Evolutionary conservation across 2,888 invertebrate genomes (phyloP).

Genomic region (Drosophila hamatofila): DNA sequence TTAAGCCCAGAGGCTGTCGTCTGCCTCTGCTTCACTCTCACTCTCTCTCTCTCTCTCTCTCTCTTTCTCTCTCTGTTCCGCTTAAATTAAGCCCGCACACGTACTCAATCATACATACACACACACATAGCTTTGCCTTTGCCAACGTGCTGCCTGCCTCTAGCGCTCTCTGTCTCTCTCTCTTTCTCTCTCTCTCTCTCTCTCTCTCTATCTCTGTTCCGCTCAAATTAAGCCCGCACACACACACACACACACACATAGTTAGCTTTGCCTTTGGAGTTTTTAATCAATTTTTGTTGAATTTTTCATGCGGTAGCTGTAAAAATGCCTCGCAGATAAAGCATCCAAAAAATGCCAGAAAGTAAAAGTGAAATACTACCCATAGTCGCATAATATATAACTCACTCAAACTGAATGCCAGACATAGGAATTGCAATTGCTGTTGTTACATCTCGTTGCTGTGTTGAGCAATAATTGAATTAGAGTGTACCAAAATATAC

Average conservation of each 20-base stretch:
- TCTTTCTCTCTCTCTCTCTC: neutral
- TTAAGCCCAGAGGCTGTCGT: conserved; percentile 55
- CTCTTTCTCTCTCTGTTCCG: conserved; percentile 24
- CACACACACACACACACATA: conserved; percentile 10
- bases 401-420: conserved; percentile 34
- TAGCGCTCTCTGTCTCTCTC: conserved; percentile 19
- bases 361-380: conserved; percentile 51
- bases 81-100: conserved; percentile 63
- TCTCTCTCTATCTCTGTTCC: neutral
- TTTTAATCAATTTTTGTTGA: conserved; percentile 78
- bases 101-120: conserved; percentile 15
- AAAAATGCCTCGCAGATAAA: conserved; percentile 66
- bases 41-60: conserved; percentile 22
- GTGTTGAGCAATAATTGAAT: conserved; percentile 23
- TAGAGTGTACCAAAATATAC: conserved; percentile 2
- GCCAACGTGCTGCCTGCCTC: conserved; percentile 10
- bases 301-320: conserved; percentile 74
- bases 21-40: conserved; percentile 4
- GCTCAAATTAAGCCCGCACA: conserved; percentile 61
- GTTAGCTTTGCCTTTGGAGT: conserved; percentile 64
- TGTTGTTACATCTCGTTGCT: neutral
- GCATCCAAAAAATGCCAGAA: conserved; percentile 44
- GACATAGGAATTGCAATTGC: conserved; percentile 42
- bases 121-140: neutral
- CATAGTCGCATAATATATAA: conserved; percentile 26